Evolutionary conservation across 2,888 invertebrate genomes (phyloP), one percentile per base, ranked within the genome.

Genomic region (Byasa hedistus): DNA sequence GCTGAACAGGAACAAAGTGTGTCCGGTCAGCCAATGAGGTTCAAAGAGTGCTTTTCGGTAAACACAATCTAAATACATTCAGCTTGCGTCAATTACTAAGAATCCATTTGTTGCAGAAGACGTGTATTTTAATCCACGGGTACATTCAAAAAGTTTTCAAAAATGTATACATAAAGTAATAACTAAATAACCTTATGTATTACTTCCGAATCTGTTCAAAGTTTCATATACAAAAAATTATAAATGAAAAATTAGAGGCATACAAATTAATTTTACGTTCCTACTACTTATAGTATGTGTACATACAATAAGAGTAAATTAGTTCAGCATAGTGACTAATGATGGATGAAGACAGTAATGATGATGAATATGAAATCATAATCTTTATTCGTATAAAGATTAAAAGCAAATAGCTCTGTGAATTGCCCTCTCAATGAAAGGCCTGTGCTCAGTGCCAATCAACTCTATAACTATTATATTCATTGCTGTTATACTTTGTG

Each of bases 1-100:
- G 80, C 79, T 79, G 71, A 75, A 75, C 79, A 83, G 81, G 86
- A 87, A 85, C 83, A 83, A 83, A 82, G 76, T 82, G 82, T 84
- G 82, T 89, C 87, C 87, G 86, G 81, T 81, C 75, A 73, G 57
- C 62, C 23, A 39, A 39, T 15, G 44, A 63, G 58, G 56, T 66
- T 65, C 44, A 69, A 66, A 65, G 63, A 60, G 63, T 55, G 39
- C 27, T 27, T 55, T 58, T 58, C 48, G 55, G 59, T 63, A 63
- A 59, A 66, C 66, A 62, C 57, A 39, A 44, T 27, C 55, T 52
- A 32, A 27, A 39, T 23, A 61, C 57, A 44, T 57, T 57, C 39
- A 24, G 61, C 58, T 24, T 21, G 59, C 59, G 54, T 39, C 22
- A 52, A 22, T 58, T 62, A 66, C 58, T 55, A 19, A 48, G 58